phyloP scores from a whole-genome alignment of 2,797 vertebrate genomes.

The Pogoniulus pusillus region DNA sequence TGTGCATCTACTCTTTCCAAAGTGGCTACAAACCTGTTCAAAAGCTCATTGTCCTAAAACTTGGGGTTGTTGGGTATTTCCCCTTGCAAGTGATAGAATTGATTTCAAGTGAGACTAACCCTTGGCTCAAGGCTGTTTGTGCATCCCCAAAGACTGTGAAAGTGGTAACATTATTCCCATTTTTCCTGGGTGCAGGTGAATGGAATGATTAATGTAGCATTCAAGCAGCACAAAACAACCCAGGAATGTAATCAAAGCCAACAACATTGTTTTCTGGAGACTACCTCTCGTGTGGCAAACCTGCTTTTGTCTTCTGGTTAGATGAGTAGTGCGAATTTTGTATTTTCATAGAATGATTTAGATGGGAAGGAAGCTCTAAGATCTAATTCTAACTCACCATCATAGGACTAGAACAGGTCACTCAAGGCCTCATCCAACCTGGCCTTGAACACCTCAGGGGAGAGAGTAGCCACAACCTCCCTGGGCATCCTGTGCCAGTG shows the following conservation, averaged over 20 bases:
- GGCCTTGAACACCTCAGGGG: too few species aligned
- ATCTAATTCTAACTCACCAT: too few species aligned
- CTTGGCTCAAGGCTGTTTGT: neutral
- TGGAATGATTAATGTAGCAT: accelerated
- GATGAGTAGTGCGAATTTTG: neutral
- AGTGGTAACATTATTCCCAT: neutral
- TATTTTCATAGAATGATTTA: neutral
- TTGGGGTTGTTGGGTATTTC: neutral
- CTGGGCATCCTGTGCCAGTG: too few species aligned
- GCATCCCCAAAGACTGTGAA: neutral
- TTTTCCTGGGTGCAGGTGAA: neutral
- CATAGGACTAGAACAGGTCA: too few species aligned
- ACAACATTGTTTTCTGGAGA: neutral
- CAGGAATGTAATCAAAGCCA: neutral
- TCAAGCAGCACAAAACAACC: neutral
- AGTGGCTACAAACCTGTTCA: neutral
- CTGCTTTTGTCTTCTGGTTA: neutral
- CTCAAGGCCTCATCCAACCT: too few species aligned
- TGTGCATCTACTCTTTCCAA: neutral
- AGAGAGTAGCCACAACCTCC: too few species aligned
- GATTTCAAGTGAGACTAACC: neutral
- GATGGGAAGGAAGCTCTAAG: too few species aligned
- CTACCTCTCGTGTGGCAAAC: neutral
- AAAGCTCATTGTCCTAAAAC: neutral
- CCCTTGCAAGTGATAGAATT: accelerated